Conservation (phyloP, 2,888 invertebrate species). For the Agrotis exclamationis region DNA sequence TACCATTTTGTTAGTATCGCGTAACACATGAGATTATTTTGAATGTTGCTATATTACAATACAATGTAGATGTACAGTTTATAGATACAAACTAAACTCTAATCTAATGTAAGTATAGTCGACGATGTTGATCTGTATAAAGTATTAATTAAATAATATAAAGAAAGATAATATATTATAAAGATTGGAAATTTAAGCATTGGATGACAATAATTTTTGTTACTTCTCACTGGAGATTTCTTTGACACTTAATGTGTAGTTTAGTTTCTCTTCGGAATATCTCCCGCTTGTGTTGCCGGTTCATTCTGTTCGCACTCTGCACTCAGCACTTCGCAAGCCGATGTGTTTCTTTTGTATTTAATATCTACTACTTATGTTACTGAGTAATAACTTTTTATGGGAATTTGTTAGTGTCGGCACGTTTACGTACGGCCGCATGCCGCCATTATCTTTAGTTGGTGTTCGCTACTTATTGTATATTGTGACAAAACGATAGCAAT, state of each 20-base stretch:
- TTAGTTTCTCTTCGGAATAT: slow-evolving; percentile 65
- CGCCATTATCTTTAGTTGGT: slow-evolving; percentile 41
- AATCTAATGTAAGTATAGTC: slow-evolving; percentile 73
- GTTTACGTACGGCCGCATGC: slow-evolving; percentile 17
- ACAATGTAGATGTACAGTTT: slow-evolving; percentile 77
- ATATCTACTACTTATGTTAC: slow-evolving; percentile 30
- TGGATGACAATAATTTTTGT: slow-evolving; percentile 91
- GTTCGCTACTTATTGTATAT: slow-evolving; percentile 52
- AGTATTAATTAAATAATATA: slow-evolving; percentile 82
- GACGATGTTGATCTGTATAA: slow-evolving; percentile 84
- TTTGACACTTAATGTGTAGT: slow-evolving; percentile 70
- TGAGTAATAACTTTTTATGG: slow-evolving; percentile 14
- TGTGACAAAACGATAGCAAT: slow-evolving; percentile 80
- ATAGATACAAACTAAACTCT: slow-evolving; percentile 76
- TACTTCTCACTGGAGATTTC: slow-evolving; percentile 79
- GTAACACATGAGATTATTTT: slow-evolving; percentile 77
- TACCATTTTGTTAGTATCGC: slow-evolving; percentile 64
- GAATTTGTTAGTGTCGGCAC: slow-evolving; percentile 40
- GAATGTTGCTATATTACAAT: slow-evolving; percentile 65
- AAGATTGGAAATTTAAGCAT: slow-evolving; percentile 87
- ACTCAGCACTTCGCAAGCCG: slow-evolving; percentile 39
- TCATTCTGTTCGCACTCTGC: slow-evolving; percentile 25
- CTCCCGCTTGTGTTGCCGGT: slow-evolving; percentile 47
- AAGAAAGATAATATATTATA: slow-evolving; percentile 80
- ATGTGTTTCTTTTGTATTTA: slow-evolving; percentile 26